These are phyloP conservation scores for Hydropotes inermis DNA, from an alignment of 2,113 vertebrate species.

Conservation along the genomic window DNA sequence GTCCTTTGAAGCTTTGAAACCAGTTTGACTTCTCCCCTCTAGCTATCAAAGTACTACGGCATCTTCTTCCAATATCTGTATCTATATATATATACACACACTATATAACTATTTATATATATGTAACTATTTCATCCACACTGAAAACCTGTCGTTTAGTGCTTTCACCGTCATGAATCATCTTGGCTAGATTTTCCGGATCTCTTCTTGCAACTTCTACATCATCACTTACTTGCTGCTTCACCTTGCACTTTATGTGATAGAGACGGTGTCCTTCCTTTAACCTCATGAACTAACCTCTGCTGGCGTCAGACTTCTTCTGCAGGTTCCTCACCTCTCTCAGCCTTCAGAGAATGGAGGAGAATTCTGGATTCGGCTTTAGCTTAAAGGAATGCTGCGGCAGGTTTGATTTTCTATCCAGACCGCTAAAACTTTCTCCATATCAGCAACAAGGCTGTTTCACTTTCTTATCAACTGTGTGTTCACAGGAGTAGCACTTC, in stretches of 20 bases:
- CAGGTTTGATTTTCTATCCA: neutral
- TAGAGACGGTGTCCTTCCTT: neutral
- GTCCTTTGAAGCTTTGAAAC: neutral
- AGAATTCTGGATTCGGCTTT: neutral
- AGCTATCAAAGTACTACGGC: neutral
- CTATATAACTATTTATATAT: neutral
- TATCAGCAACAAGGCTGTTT: neutral
- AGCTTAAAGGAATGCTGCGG: neutral
- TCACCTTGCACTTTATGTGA: neutral
- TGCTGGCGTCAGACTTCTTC: neutral
- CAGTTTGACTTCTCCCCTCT: neutral
- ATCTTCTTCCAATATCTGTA: neutral
- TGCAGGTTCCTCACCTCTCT: neutral
- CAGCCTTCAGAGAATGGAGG: neutral
- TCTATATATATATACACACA: too few relatives aligned
- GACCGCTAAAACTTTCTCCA: neutral
- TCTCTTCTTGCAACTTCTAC: neutral
- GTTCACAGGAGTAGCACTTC: neutral
- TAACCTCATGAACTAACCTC: neutral
- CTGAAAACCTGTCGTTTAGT: neutral
- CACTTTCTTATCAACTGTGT: neutral
- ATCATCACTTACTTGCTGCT: neutral
- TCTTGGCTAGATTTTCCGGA: neutral
- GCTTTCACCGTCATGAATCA: neutral
- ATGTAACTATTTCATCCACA: neutral